Percentiles rank a stretch among this genome's conserved stretches.
phyloP scores from a whole-genome alignment of 2,888 invertebrate species.

The Pogonocherus hispidulus region DNA sequence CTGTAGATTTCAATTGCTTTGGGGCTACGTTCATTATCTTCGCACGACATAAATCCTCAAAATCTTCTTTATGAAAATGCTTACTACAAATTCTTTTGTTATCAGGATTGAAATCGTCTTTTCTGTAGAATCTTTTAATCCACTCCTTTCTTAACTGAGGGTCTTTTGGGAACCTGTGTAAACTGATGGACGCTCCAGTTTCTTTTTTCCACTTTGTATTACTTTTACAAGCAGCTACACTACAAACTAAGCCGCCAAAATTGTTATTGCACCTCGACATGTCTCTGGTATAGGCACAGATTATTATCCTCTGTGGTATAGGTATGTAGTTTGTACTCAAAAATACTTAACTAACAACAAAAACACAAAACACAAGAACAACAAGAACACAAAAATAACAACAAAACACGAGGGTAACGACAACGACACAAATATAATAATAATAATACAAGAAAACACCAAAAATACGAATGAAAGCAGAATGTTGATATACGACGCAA shows the following conservation, averaged over 20 bases:
- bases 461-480: no score
- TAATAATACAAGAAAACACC: no score
- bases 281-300: no score
- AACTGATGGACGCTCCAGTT: background rate
- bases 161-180: conserved; percentile 11
- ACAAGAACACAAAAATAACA: no score
- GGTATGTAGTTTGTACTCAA: no score
- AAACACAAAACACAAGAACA: no score
- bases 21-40: background rate
- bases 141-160: background rate
- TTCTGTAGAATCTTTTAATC: background rate
- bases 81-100: conserved; percentile 10
- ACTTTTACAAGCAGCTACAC: conserved; percentile 24
- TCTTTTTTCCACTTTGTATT: background rate
- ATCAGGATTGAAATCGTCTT: background rate
- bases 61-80: conserved; percentile 6
- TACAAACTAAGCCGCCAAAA: background rate
- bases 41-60: background rate
- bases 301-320: no score
- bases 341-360: no score
- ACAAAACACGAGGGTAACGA: no score
- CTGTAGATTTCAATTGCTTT: background rate
- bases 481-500: no score
- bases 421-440: no score
- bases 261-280: no score